Base-by-base conservation (phyloP, 2,113 vertebrate species). In the Taxidea taxus region DNA sequence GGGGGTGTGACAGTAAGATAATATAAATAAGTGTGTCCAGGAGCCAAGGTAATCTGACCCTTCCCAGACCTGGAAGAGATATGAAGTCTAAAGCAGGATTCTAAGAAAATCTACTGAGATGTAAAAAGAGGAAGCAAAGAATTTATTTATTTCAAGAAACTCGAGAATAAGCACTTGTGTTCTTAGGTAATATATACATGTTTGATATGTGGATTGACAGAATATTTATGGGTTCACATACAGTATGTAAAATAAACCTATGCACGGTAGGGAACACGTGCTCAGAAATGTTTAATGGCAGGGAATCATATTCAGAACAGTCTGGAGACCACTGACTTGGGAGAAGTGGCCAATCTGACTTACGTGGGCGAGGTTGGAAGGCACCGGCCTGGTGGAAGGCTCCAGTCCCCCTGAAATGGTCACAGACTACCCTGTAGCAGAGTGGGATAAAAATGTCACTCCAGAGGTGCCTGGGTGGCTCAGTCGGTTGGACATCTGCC, bases 331-430 rank as follows among this genome's bases (percentile, higher is more conserved):
- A 31, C 34, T n/a, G 8, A 15, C 62, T 54, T 54, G 64, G 84
- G 62, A 14, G 64, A 6, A 25, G 14, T 1, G 3, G 42, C 37
- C 31, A 34, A 4, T 15, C 37, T 0, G 2, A n/a, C 9, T 42
- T 39, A 34, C 0, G 0, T 3, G 27, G 18, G 18, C 13, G 1
- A 31, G 8, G 14, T 13, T 10, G 16, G 25, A 12, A 39, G 62
- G 23, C 15, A 1, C n/a, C 20, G 18, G 60, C 15, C 25, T 34
- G 13, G 34, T 62, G n/a, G 18, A 80, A 83, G 14, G 0, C 14
- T 29, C 54, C 15, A 9, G 2, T 31, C 56, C 37, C 37, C 87
- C 60, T 49, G 21, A 85, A 1, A 13, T 8, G 44, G 4, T 23
- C 58, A 8, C 14, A 56, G n/a, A 34, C 29, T 2, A 14, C 49